phyloP scores from a whole-genome alignment of 2,888 invertebrate species.

The Nemoura dubitans region DNA sequence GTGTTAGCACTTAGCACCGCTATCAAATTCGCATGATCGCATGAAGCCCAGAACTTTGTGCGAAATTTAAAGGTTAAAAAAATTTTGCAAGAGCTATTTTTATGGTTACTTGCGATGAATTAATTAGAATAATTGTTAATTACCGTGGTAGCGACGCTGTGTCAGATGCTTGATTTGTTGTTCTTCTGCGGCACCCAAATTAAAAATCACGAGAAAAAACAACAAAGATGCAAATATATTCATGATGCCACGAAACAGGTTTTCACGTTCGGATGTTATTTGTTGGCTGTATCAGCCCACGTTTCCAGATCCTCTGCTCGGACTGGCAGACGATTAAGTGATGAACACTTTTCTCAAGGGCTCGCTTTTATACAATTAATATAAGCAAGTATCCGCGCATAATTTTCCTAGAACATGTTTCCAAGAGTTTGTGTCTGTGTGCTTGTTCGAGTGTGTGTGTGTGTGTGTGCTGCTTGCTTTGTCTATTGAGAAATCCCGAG shows the following conservation, averaged over 20 bases:
- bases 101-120: neutral
- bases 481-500: conserved; percentile 18
- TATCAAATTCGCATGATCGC: too few relatives aligned
- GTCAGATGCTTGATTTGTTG: neutral
- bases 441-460: neutral
- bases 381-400: neutral
- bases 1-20: too few relatives aligned
- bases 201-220: neutral
- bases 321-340: neutral
- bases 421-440: neutral
- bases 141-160: neutral
- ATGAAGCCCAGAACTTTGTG: too few relatives aligned
- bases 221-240: conserved; percentile 9
- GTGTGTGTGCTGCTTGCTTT: too few relatives aligned
- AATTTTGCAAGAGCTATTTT: neutral
- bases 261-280: neutral
- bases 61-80: too few relatives aligned
- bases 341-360: conserved; percentile 27
- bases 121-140: neutral
- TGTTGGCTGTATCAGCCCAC: neutral
- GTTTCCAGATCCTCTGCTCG: neutral
- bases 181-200: neutral
- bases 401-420: conserved; percentile 8
- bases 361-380: conserved; percentile 25
- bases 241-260: neutral